phyloP scores from a whole-genome alignment of 2,888 invertebrate genomes.

The Hypena proboscidalis region DNA sequence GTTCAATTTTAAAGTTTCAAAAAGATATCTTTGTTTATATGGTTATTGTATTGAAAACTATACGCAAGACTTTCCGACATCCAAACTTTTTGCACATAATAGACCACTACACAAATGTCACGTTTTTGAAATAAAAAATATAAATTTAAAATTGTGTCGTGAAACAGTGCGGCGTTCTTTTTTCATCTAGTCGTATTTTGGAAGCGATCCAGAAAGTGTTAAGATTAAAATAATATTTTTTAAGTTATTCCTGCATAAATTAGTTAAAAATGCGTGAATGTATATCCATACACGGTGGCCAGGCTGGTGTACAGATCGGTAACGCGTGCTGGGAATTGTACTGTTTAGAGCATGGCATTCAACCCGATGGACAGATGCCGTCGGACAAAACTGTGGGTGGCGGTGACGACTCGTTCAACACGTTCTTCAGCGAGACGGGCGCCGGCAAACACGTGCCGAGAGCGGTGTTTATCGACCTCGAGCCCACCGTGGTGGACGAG shows the following conservation, averaged over 20 bases:
- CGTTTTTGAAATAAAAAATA: slow-evolving; percentile 22
- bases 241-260: slow-evolving; percentile 47
- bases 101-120: slow-evolving; percentile 8
- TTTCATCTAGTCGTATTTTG: slow-evolving; percentile 45
- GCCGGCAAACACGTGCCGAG: slow-evolving; percentile 98
- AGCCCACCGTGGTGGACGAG: slow-evolving; percentile 98
- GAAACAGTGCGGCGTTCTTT: slow-evolving; percentile 34
- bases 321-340: slow-evolving; percentile 95
- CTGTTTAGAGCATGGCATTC: slow-evolving; percentile 93
- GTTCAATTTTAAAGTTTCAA: too few relatives aligned
- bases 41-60: too few relatives aligned
- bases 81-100: slow-evolving; percentile 6
- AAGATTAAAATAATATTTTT: slow-evolving; percentile 53
- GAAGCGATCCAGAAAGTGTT: slow-evolving; percentile 46
- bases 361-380: slow-evolving; percentile 94
- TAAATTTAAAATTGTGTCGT: slow-evolving; percentile 32
- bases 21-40: too few relatives aligned
- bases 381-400: slow-evolving; percentile 92
- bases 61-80: too few relatives aligned
- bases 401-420: slow-evolving; percentile 97
- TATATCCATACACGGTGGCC: slow-evolving; percentile 79
- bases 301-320: slow-evolving; percentile 92
- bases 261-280: slow-evolving; percentile 75
- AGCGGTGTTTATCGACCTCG: slow-evolving; percentile 97
- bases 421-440: slow-evolving; percentile 96